Evolutionary conservation across 2,797 vertebrate species (phyloP).

Genomic region (Alcedo atthis): DNA sequence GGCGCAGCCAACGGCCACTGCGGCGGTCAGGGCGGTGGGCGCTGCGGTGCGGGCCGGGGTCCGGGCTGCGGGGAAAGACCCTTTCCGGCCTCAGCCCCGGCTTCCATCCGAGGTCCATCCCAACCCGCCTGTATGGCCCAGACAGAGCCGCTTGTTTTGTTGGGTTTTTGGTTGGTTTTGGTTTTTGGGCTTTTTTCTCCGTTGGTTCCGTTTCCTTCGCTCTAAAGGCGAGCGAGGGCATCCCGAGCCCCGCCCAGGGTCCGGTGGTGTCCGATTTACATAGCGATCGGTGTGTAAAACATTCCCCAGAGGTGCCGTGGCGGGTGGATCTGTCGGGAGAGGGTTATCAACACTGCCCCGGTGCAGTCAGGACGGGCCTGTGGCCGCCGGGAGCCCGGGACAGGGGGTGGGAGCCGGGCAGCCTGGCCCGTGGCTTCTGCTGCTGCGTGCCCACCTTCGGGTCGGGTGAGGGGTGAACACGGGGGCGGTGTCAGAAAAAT

Average conservation of each 20-base stretch:
- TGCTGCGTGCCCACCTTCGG: fast-evolving
- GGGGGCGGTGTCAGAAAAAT: fast-evolving
- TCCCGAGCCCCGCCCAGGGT: neutral
- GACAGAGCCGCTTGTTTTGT: neutral
- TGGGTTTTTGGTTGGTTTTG: too few species aligned
- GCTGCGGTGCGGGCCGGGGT: neutral
- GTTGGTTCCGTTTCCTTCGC: neutral
- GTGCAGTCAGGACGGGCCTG: neutral
- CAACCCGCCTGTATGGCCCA: neutral
- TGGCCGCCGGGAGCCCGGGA: neutral
- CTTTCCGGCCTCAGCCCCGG: too few species aligned
- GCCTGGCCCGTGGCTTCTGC: neutral
- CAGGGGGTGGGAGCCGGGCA: neutral
- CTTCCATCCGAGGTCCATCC: too few species aligned
- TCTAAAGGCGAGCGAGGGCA: neutral
- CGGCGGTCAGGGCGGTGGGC: too few species aligned
- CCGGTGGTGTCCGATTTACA: neutral
- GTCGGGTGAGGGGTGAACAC: neutral
- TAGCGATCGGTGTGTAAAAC: too few species aligned
- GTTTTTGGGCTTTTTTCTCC: neutral
- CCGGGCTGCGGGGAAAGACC: too few species aligned
- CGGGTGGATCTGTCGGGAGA: too few species aligned
- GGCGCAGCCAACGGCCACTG: too few species aligned
- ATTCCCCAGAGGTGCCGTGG: too few species aligned
- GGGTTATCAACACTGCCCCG: fast-evolving